These are phyloP conservation scores for Camponotus floridanus DNA, from an alignment of 1,140 invertebrate genomes.

Conservation along the genomic window DNA sequence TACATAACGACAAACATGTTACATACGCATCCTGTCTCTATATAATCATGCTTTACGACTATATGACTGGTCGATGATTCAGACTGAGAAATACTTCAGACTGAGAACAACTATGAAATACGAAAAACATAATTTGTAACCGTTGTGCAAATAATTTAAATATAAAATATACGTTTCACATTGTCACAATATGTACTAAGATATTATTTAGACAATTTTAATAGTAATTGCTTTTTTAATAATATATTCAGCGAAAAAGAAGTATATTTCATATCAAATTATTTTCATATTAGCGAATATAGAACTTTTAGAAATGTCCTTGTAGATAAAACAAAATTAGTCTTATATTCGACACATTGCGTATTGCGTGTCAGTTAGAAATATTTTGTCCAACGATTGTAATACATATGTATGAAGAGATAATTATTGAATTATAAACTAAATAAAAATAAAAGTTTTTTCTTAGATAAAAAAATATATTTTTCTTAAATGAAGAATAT, in stretches of 20 bases:
- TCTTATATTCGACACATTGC: not conserved
- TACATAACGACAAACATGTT: not conserved
- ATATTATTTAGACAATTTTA: not conserved
- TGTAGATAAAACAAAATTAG: slow-evolving; percentile 8
- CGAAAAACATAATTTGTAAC: not conserved
- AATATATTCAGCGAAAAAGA: not conserved
- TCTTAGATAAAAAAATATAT: not conserved
- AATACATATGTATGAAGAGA: not conserved
- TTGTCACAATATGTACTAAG: not conserved
- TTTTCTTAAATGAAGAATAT: not conserved
- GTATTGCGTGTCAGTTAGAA: not conserved
- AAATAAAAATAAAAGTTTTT: not conserved
- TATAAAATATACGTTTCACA: not conserved
- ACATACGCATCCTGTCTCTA: slow-evolving; percentile 51
- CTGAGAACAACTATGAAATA: slow-evolving; percentile 10
- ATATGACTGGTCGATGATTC: slow-evolving; percentile 34
- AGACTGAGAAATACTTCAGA: slow-evolving; percentile 26
- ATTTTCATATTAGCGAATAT: not conserved
- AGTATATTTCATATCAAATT: not conserved
- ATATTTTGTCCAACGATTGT: not conserved
- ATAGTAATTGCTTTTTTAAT: not conserved
- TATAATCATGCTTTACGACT: slow-evolving; percentile 63
- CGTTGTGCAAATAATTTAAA: not conserved
- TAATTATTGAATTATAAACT: not conserved
- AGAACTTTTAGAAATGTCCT: slow-evolving; percentile 30